A percentile compares a stretch with the other conserved stretches of the same genome.
Evolutionary conservation across 2,888 invertebrate genomes (phyloP).

Genomic region (Trichogramma dendrolimi): DNA sequence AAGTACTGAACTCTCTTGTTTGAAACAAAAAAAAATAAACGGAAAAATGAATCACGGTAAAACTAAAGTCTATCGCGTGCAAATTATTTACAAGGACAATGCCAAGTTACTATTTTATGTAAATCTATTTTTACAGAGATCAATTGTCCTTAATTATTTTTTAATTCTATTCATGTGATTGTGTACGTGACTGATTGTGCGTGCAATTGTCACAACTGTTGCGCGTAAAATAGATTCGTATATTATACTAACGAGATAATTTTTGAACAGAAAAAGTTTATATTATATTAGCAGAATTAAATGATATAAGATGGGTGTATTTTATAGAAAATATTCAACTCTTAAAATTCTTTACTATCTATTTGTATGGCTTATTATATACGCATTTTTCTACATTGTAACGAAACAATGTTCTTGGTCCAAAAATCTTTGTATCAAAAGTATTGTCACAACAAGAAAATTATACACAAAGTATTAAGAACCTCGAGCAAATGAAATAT

Average conservation of each 20-base stretch:
- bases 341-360: too few species aligned
- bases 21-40: conserved; percentile 5
- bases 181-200: conserved; percentile 26
- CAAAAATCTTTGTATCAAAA: conserved; percentile 19
- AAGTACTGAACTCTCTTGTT: conserved; percentile 11
- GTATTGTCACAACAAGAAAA: conserved; percentile 17
- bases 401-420: conserved; percentile 11
- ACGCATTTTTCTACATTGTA: conserved; percentile 6
- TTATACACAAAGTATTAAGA: conserved; percentile 3
- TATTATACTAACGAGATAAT: conserved; percentile 2
- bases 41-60: conserved; percentile 15
- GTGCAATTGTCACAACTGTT: conserved; percentile 20
- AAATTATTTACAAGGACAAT: conserved; percentile 13
- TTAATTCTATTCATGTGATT: conserved; percentile 28
- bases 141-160: conserved; percentile 29
- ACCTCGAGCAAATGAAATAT: conserved; percentile 8
- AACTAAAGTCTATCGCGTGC: conserved; percentile 18
- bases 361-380: neutral
- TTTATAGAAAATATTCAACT: too few species aligned
- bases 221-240: conserved; percentile 21
- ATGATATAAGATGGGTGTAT: too few species aligned
- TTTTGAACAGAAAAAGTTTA: conserved; percentile 3
- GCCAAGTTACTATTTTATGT: conserved; percentile 25
- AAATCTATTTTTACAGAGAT: conserved; percentile 16
- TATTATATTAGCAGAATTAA: conserved; percentile 9